These are phyloP conservation scores for Corbicula japonica DNA, from an alignment of 2,888 invertebrate genomes.

Conservation along the genomic window DNA sequence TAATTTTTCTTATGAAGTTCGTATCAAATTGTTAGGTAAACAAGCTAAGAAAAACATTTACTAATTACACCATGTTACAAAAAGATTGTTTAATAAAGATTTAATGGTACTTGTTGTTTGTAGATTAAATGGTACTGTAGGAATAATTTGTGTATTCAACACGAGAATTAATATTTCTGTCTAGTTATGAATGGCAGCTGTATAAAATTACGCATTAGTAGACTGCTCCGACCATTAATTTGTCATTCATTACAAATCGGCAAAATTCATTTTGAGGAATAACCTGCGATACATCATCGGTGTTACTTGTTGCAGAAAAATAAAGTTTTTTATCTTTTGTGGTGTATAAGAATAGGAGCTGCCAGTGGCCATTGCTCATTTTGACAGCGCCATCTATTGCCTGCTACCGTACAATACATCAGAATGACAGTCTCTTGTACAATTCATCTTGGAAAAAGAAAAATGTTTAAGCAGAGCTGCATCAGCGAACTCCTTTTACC, in stretches of 20 bases:
- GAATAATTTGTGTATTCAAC: no score
- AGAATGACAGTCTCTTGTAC: conserved; percentile 24
- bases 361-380: conserved; percentile 22
- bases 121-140: conserved; percentile 6
- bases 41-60: no score
- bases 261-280: conserved; percentile 17
- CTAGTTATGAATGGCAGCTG: neutral
- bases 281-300: conserved; percentile 8
- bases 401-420: conserved; percentile 33
- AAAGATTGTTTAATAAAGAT: no score
- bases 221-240: conserved; percentile 8
- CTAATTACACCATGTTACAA: no score
- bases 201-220: conserved; percentile 21
- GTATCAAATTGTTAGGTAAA: no score
- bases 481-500: conserved; percentile 3
- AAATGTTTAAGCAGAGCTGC: neutral
- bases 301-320: neutral
- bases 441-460: conserved; percentile 14
- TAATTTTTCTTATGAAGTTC: no score
- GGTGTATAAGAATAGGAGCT: neutral
- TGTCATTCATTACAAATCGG: conserved; percentile 23
- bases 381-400: conserved; percentile 43
- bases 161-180: conserved; percentile 4
- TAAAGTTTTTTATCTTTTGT: no score
- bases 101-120: no score